Percentiles rank a stretch among this genome's conserved stretches.
Evolutionary conservation across 2,113 vertebrate genomes (phyloP).

Genomic region (Pleuronectes platessa): DNA sequence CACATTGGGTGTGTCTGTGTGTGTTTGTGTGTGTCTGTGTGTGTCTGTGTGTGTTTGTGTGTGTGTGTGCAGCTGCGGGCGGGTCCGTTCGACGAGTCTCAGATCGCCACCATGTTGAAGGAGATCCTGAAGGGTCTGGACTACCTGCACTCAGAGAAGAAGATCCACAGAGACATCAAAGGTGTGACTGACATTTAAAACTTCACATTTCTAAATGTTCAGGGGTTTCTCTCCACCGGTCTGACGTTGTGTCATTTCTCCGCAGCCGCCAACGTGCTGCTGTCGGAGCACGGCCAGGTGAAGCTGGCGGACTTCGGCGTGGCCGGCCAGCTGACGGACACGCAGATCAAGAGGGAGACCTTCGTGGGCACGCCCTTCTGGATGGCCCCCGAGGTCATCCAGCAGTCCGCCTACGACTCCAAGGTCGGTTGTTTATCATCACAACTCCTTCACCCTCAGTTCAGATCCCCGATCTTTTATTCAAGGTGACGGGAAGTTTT

Average conservation of each 20-base stretch:
- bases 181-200: slow-evolving; percentile 33
- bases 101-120: slow-evolving; percentile 80
- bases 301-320: slow-evolving; percentile 96
- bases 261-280: slow-evolving; percentile 85
- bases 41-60: neutral
- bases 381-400: slow-evolving; percentile 97
- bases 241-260: too few species aligned
- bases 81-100: slow-evolving; percentile 74
- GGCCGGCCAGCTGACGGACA: slow-evolving; percentile 89
- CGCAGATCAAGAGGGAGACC: slow-evolving; percentile 94
- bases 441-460: too few species aligned
- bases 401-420: slow-evolving; percentile 94
- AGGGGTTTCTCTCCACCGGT: too few species aligned
- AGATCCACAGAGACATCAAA: slow-evolving; percentile 81
- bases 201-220: too few species aligned
- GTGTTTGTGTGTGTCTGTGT: neutral
- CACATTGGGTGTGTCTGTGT: too few species aligned
- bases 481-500: too few species aligned
- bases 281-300: slow-evolving; percentile 90
- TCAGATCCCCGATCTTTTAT: too few species aligned
- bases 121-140: slow-evolving; percentile 81
- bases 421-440: slow-evolving; percentile 76
- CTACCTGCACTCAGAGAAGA: slow-evolving; percentile 80
- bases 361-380: slow-evolving; percentile 86
- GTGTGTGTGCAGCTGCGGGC: slow-evolving; percentile 56